Base-by-base conservation (phyloP, 2,797 vertebrate species). In the Lutjanus campechanus region DNA sequence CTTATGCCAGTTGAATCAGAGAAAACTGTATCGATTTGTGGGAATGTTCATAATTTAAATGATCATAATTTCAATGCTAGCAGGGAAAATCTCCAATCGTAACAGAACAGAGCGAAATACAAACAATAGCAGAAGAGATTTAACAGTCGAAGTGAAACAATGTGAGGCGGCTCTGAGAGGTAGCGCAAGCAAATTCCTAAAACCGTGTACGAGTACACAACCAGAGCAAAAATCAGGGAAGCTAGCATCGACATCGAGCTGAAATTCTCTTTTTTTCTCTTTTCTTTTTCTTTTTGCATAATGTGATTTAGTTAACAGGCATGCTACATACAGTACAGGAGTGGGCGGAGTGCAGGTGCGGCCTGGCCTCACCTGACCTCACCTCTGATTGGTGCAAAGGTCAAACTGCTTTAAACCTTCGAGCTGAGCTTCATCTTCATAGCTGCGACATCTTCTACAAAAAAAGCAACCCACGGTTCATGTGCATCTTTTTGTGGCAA, bases 281-380 rank as follows among this genome's bases (percentile, higher is more conserved):
- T 36, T 5, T 36, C 5, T 36, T 36, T 36, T 36, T 36, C 0
- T 16, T 20, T 44, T 88, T 91, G 90, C 91, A 93, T 90, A 87
- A 90, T 82, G 85, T 87, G 85, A 69, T 79, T 36, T 75, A 90
- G 64, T 90, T 84, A 79, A 89, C 80, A 85, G 82, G 75, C 91
- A 93, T 91, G 91, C 92, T 92, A 92, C 88, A 89, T 87, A 90
- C 80, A 83, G 71, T 22, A 65, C 77, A 82, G 76, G 54, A 64
- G 74, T 40, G 56, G 67, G 69, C 8, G 66, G 61, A 61, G 66
- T 25, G 46, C 56, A 49, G 60, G 56, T 19, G 69, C 29, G 44
- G 11, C 41, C 41, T 73, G 67, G 73, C 74, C 63, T 50, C 67
- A 40, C 63, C 63, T 72, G 50, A 66, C 69, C 68, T 55, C 29